These are phyloP conservation scores for Oostethus manadensis DNA, from an alignment of 2,113 vertebrate genomes.

Conservation along the genomic window DNA sequence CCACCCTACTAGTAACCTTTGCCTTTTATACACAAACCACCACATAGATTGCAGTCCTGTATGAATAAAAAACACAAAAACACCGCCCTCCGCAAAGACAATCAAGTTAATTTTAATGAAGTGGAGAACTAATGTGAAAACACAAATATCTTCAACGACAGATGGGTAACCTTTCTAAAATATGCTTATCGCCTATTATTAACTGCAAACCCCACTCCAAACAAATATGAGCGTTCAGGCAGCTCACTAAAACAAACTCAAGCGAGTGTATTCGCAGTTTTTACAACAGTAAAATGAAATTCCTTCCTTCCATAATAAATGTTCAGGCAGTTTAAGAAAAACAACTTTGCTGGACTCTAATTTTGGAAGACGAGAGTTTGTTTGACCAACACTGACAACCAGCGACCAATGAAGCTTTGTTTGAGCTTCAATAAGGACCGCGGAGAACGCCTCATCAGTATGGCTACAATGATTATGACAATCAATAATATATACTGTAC, in stretches of 20 bases:
- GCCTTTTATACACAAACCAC: no score
- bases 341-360: conserved; percentile 2
- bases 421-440: neutral
- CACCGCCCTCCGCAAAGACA: no score
- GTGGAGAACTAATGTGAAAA: neutral
- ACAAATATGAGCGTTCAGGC: neutral
- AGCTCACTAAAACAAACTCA: neutral
- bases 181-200: neutral
- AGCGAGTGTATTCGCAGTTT: neutral
- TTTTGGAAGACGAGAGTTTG: conserved; percentile 9
- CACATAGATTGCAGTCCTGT: no score
- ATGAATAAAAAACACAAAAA: no score
- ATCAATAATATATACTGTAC: neutral
- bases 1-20: no score
- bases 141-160: neutral
- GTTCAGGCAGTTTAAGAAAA: conserved; percentile 14
- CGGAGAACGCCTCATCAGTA: neutral
- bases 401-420: neutral
- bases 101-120: neutral
- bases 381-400: conserved; percentile 2
- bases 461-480: neutral
- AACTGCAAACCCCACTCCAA: neutral
- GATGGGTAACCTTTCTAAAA: neutral
- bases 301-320: neutral
- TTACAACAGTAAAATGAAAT: conserved; percentile 5